Evolutionary conservation across 2,888 invertebrate genomes (phyloP), one percentile per base, ranked within the genome.

Genomic region (Tetropium fuscum): DNA sequence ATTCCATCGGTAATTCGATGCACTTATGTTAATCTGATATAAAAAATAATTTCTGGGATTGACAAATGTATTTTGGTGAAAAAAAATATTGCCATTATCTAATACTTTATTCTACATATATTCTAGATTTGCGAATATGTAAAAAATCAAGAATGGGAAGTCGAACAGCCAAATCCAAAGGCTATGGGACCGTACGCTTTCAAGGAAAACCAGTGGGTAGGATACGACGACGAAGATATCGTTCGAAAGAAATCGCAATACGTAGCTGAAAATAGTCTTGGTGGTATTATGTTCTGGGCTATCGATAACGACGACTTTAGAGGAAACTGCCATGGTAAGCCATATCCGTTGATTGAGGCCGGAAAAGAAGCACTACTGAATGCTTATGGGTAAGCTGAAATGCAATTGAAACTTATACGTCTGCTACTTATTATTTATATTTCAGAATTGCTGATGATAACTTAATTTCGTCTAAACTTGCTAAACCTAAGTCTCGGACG

Each of bases 261-360:
- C 76, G 95, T 94, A 0, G 91, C 90, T 22, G 90, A 94, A 60
- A 90, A 92, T 67, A 88, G 89, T 49, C 85, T 96, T 16, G 96
- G 96, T 71, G 96, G 96, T 75, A 93, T 94, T 45, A 94, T 94
- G 94, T 93, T 93, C 82, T 94, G 94, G 94, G 93, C 95, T 0
- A 92, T 97, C 70, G 96, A 96, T 82, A 96, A 95, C 78, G 96
- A 97, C 66, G 96, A 97, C 77, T 97, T 96, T 85, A 87, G 95
- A 41, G 96, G 96, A n/a, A 87, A 87, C 25, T 96, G 96, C 77
- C 92, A 92, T 67, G 91, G 88, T 18, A 90, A 91, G 76, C 91
- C 94, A 0, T 96, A 95, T 83, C 96, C 96, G 0, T 83, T 97
- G 43, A 95, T 96, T 67, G 95, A 95, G 79, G 94, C 95, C 0